Evolutionary conservation across 2,113 vertebrate genomes (phyloP), one percentile per base, ranked within the genome.

Genomic region (Fregata magnificens): DNA sequence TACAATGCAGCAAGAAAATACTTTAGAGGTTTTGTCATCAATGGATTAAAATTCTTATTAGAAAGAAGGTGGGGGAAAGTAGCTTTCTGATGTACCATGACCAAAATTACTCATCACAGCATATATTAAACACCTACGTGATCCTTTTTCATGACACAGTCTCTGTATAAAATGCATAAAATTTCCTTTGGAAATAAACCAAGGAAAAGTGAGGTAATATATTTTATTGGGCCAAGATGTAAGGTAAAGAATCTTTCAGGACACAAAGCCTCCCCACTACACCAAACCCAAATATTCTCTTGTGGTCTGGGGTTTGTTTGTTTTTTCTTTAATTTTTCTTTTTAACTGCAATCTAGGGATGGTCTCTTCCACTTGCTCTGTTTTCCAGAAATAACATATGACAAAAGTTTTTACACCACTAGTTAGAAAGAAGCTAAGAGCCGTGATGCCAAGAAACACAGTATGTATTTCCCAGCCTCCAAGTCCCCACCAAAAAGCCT

Each of bases 1-100:
- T 97, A 97, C 82, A 91, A 96, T 94, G 96, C 94, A 98, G 95
- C 96, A 96, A 97, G 88, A 96, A 98, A 97, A 98, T 94, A 94
- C 96, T 95, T 95, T 49, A 93, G 93, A 91, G 93, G 79, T 86
- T 95, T 97, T 96, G 93, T 97, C 95, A 96, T 97, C 94, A 95
- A 95, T 63, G 87, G 90, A 97, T 98, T 97, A 96, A 92, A 95
- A 88, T 91, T 97, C 93, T 97, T 96, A 97, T 96, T 96, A 95
- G 91, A 92, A 94, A 85, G 73, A 87, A 91, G 92, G 94, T 89
- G 84, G 63, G 31, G 74, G 53, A 80, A 93, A 91, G 73, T 47
- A 83, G 84, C 56, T 97, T 97, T 91, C 78, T 91, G 93, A 85
- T 96, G 91, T 86, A 92, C 80, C 90, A 80, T 92, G 87, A 95